phyloP scores from a whole-genome alignment of 1,140 invertebrate genomes.

The Diabrotica virgifera region DNA sequence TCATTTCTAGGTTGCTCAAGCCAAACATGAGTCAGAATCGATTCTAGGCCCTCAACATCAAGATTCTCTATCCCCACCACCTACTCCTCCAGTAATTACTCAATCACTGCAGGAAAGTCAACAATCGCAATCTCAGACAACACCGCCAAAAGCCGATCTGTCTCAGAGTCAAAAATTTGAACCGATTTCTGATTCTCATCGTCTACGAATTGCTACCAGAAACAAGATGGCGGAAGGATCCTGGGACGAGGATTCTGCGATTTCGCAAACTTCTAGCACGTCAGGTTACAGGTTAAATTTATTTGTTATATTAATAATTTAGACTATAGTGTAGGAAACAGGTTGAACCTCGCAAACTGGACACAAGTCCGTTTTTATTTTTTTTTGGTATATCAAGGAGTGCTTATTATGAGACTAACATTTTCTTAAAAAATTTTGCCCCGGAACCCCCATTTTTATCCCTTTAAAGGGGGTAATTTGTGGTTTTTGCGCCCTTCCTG shows the following conservation, averaged over 20 bases:
- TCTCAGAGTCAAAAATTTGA: slow-evolving; percentile 15
- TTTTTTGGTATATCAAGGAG: no score
- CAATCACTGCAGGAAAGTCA: slow-evolving; percentile 6
- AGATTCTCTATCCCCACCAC: slow-evolving; percentile 13
- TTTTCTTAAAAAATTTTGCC: no score
- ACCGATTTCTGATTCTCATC: slow-evolving; percentile 43
- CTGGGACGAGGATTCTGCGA: slow-evolving; percentile 72
- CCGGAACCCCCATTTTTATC: no score
- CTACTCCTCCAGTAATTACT: neutral
- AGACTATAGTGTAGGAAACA: no score
- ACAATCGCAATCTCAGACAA: slow-evolving; percentile 10
- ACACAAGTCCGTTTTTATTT: no score
- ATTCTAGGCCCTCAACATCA: slow-evolving; percentile 18
- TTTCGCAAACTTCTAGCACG: slow-evolving; percentile 73
- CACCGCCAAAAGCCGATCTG: slow-evolving; percentile 19
- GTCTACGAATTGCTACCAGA: slow-evolving; percentile 44
- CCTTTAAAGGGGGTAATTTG: no score
- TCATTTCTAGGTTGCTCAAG: slow-evolving; percentile 23
- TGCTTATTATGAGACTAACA: no score
- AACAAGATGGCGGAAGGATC: slow-evolving; percentile 57
- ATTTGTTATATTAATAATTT: slow-evolving; percentile 3
- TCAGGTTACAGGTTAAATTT: slow-evolving; percentile 61
- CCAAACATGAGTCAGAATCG: slow-evolving; percentile 27
- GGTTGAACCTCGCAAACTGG: no score
- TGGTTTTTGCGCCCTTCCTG: no score